phyloP scores from a whole-genome alignment of 2,113 vertebrate species.

The Apteryx mantelli region DNA sequence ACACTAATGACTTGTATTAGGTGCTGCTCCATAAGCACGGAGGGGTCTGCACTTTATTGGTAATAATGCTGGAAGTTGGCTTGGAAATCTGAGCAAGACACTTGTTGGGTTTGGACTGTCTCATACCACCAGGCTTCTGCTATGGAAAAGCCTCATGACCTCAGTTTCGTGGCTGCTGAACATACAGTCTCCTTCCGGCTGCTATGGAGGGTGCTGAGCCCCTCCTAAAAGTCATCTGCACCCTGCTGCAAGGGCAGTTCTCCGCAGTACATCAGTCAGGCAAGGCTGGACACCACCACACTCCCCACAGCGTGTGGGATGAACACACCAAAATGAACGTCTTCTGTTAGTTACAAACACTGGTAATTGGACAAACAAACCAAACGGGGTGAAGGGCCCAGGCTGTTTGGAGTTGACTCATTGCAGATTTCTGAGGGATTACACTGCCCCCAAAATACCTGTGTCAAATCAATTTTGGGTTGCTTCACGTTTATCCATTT shows the following conservation, averaged over 20 bases:
- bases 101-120: not conserved
- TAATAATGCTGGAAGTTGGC: not conserved
- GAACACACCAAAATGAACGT: not conserved
- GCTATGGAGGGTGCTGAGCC: not conserved
- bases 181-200: not conserved
- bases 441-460: not conserved
- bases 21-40: not conserved
- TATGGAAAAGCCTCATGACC: not conserved
- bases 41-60: not conserved
- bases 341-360: not conserved
- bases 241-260: fast-evolving
- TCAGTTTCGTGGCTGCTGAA: not conserved
- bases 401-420: not conserved
- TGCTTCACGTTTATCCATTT: not conserved
- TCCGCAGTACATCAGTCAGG: not conserved
- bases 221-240: not conserved
- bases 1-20: not conserved
- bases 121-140: not conserved
- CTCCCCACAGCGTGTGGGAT: fast-evolving
- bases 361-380: not conserved
- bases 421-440: not conserved
- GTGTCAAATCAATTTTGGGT: not conserved
- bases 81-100: not conserved
- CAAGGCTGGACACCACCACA: fast-evolving
- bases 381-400: not conserved